Percentiles rank a stretch among this genome's conserved stretches.
Conservation (phyloP, 1,140 invertebrate genomes). For the Phenacoccus solenopsis region DNA sequence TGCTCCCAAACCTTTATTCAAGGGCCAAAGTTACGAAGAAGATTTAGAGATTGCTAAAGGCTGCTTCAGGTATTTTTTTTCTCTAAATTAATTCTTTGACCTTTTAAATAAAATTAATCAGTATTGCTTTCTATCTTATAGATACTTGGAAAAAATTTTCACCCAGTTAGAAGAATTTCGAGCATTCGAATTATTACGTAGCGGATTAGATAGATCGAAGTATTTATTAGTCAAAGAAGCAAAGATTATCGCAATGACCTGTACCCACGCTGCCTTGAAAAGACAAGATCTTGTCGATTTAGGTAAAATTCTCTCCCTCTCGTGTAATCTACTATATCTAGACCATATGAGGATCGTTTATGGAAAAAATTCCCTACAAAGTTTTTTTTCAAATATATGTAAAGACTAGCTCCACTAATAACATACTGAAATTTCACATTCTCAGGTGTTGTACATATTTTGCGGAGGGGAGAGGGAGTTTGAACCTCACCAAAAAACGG, state of each 20-base stretch:
- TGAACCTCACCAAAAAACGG: too few species aligned
- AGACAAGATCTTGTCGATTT: slow-evolving; percentile 90
- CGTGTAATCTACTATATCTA: not conserved
- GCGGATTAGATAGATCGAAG: slow-evolving; percentile 86
- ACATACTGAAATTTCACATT: too few species aligned
- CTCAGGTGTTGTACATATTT: too few species aligned
- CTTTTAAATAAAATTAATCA: not conserved
- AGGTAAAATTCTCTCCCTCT: slow-evolving; percentile 37
- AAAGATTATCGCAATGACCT: slow-evolving; percentile 99
- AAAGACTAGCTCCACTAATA: too few species aligned
- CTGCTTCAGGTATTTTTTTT: slow-evolving; percentile 57
- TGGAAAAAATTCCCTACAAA: too few species aligned
- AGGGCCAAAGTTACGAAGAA: slow-evolving; percentile 60
- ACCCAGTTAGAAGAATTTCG: slow-evolving; percentile 94
- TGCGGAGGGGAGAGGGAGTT: too few species aligned
- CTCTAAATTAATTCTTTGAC: not conserved
- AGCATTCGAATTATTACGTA: slow-evolving; percentile 91
- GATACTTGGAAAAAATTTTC: slow-evolving; percentile 91
- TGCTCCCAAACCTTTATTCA: slow-evolving; percentile 86
- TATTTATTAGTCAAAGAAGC: slow-evolving; percentile 97
- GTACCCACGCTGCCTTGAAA: slow-evolving; percentile 97
- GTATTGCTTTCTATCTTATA: slow-evolving; percentile 27
- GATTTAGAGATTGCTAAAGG: slow-evolving; percentile 85
- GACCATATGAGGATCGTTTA: too few species aligned
- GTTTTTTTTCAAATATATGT: too few species aligned